These are phyloP conservation scores for Plutella xylostella DNA, from an alignment of 2,888 invertebrate genomes.

Conservation along the genomic window DNA sequence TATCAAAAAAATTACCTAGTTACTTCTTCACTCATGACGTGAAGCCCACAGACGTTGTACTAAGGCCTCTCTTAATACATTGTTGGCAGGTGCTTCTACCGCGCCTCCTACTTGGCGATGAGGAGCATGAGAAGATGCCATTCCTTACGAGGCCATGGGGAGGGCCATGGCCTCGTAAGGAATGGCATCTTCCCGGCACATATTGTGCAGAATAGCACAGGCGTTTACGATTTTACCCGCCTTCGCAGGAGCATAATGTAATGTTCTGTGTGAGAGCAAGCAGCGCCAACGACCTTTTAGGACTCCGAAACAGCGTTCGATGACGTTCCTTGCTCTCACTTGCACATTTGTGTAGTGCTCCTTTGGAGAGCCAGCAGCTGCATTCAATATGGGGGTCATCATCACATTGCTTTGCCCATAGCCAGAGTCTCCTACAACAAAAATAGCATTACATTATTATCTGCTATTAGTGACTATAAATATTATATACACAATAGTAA, in stretches of 20 bases:
- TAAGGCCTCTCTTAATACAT: no score
- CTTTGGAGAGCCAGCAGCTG: not conserved
- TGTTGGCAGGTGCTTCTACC: no score
- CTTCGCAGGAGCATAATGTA: not conserved
- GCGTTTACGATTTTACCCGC: not conserved
- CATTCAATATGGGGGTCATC: slow-evolving; percentile 6
- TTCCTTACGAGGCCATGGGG: no score
- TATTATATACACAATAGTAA: no score
- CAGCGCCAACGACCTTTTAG: slow-evolving; percentile 9
- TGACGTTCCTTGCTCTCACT: slow-evolving; percentile 1
- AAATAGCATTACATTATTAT: not conserved
- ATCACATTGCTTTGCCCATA: slow-evolving; percentile 1
- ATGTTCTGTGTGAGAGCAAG: not conserved
- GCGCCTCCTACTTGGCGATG: no score
- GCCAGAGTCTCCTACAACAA: slow-evolving; percentile 3
- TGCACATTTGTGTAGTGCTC: slow-evolving; percentile 4
- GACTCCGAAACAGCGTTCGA: slow-evolving; percentile 5
- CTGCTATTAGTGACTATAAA: no score
- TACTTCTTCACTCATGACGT: no score
- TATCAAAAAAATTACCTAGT: no score
- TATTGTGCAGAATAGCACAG: not conserved
- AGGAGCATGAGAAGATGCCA: no score
- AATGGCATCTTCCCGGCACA: not conserved
- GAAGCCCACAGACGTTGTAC: no score
- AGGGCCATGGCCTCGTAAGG: no score